These are phyloP conservation scores for Trichogramma pretiosum DNA, from an alignment of 1,140 invertebrate genomes.

Conservation along the genomic window DNA sequence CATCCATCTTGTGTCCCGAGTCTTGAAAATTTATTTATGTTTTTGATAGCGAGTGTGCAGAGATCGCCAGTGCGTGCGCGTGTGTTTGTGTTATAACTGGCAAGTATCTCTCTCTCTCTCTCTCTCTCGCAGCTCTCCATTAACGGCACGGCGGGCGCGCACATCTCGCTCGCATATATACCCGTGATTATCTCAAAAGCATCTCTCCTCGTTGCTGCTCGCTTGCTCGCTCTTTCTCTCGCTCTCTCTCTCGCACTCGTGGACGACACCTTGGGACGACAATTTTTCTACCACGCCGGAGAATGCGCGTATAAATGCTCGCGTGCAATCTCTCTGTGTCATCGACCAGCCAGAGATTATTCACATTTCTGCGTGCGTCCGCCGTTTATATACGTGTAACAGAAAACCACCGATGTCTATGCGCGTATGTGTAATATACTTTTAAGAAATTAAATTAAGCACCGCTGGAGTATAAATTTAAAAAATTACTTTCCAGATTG, in stretches of 20 bases:
- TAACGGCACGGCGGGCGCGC: not conserved
- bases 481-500: not conserved
- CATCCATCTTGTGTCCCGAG: slow-evolving; percentile 1
- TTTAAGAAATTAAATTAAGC: not conserved
- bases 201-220: too few species aligned
- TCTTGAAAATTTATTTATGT: slow-evolving; percentile 18
- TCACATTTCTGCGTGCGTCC: not conserved
- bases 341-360: slow-evolving; percentile 24
- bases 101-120: too few species aligned
- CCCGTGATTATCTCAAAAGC: slow-evolving; percentile 14
- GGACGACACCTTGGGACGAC: slow-evolving; percentile 1
- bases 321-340: slow-evolving; percentile 39
- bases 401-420: not conserved
- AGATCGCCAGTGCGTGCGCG: too few species aligned
- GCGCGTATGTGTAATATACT: not conserved
- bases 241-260: too few species aligned
- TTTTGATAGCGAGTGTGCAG: too few species aligned
- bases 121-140: too few species aligned
- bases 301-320: slow-evolving; percentile 19
- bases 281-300: slow-evolving; percentile 7
- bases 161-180: slow-evolving; percentile 5
- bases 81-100: too few species aligned
- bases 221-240: too few species aligned
- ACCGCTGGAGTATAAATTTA: not conserved
- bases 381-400: not conserved